Percentiles rank a stretch among this genome's conserved stretches.
These are phyloP conservation scores for Hypena proboscidalis DNA, from an alignment of 2,888 invertebrate genomes.

Conservation along the genomic window DNA sequence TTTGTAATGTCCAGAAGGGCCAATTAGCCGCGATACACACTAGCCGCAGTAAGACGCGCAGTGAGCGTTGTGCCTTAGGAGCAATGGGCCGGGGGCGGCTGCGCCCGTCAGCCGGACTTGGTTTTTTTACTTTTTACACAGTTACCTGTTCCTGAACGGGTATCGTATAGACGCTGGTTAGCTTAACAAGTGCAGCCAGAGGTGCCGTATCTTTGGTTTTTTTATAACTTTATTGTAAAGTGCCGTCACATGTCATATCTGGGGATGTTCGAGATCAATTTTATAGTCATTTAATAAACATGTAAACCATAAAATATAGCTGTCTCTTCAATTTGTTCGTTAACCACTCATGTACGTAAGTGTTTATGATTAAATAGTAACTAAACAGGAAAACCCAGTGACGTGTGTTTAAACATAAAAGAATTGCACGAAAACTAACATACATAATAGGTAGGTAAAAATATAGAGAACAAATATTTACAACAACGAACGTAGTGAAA, in stretches of 20 bases:
- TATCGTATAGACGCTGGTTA: conserved; percentile 72
- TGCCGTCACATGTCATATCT: not conserved
- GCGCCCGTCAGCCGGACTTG: conserved; percentile 64
- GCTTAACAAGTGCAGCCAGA: conserved; percentile 80
- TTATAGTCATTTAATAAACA: no score
- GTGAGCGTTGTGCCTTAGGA: conserved; percentile 50
- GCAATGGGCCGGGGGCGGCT: conserved; percentile 55
- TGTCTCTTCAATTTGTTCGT: no score
- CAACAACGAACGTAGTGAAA: no score
- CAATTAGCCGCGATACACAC: not conserved
- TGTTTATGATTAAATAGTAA: no score
- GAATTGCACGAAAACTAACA: no score
- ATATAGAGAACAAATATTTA: no score
- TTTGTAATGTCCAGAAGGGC: not conserved
- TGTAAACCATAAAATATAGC: no score
- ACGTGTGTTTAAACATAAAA: no score
- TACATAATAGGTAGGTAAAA: no score
- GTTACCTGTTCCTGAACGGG: conserved; percentile 82
- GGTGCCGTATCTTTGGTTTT: conserved; percentile 58
- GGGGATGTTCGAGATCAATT: no score
- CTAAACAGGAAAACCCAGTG: no score
- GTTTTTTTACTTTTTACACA: conserved; percentile 72
- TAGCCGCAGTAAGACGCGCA: conserved; percentile 12
- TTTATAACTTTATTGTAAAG: conserved; percentile 1
- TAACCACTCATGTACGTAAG: no score